A percentile compares a stretch with the other conserved stretches of the same genome.
Conservation (phyloP, 2,113 vertebrate species). For the Phainopepla nitens region DNA sequence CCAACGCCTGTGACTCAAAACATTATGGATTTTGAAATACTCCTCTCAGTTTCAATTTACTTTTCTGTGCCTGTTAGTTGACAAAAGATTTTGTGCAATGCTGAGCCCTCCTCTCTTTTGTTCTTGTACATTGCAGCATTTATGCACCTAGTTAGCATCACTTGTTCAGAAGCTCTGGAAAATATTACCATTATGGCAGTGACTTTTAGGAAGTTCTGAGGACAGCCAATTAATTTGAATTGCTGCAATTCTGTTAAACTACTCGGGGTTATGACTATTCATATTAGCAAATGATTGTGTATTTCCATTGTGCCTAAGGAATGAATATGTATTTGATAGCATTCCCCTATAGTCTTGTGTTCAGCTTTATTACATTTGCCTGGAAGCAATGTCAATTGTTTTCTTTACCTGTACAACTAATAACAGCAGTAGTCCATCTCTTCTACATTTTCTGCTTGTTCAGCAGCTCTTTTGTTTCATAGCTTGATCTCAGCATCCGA, state of each 20-base stretch:
- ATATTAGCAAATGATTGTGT: not conserved
- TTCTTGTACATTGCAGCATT: not conserved
- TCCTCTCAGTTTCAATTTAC: not conserved
- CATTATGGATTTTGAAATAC: not conserved
- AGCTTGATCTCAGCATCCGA: not conserved
- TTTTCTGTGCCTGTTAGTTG: not conserved
- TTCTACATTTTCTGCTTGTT: not conserved
- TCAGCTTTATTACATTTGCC: not conserved
- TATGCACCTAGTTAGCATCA: not conserved
- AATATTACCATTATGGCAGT: not conserved
- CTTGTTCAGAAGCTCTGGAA: not conserved
- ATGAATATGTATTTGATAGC: not conserved
- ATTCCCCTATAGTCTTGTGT: not conserved
- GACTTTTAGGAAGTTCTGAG: not conserved
- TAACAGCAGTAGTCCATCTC: not conserved
- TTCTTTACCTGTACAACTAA: not conserved
- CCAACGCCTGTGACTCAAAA: not conserved
- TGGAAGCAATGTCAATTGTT: not conserved
- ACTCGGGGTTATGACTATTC: not conserved
- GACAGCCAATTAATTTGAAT: not conserved
- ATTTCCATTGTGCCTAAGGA: not conserved
- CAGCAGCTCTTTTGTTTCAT: not conserved
- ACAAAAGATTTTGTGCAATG: not conserved
- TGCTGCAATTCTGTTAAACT: not conserved
- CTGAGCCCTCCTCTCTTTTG: not conserved